Percentiles rank a stretch among this genome's conserved stretches.
Evolutionary conservation across 1,140 invertebrate genomes (phyloP).

Genomic region (Bilobella aurantiaca): DNA sequence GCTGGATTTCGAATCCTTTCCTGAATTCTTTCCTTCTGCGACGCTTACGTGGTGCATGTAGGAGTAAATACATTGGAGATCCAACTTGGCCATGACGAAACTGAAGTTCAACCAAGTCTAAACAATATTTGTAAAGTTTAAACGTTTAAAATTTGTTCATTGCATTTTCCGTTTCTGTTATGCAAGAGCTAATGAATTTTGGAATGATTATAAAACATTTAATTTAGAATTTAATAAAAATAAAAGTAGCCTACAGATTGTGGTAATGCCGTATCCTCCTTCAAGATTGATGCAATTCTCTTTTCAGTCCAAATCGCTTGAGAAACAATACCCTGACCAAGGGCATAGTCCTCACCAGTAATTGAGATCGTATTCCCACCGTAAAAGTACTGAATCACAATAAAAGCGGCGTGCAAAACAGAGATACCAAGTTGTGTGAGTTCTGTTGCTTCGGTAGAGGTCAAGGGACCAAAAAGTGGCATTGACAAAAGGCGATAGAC

Average conservation of each 20-base stretch:
- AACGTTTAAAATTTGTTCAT: too few relatives aligned
- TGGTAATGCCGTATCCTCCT: slow-evolving; percentile 26
- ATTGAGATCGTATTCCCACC: neutral
- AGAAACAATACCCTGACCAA: slow-evolving; percentile 23
- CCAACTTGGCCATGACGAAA: slow-evolving; percentile 22
- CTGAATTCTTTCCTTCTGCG: neutral
- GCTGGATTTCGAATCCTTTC: slow-evolving; percentile 8
- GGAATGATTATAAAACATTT: neutral
- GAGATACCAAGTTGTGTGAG: slow-evolving; percentile 19
- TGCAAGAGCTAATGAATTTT: too few relatives aligned
- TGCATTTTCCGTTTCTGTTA: too few relatives aligned
- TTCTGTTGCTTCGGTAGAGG: slow-evolving; percentile 21
- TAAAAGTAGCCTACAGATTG: slow-evolving; percentile 20
- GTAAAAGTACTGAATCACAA: slow-evolving; percentile 24
- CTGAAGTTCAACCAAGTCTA: slow-evolving; percentile 32
- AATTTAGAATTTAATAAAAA: neutral
- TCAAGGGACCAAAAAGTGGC: slow-evolving; percentile 20
- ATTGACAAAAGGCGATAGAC: slow-evolving; percentile 27
- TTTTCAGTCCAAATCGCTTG: slow-evolving; percentile 32
- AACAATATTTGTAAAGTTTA: slow-evolving; percentile 10
- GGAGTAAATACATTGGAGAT: slow-evolving; percentile 21
- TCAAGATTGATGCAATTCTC: slow-evolving; percentile 23
- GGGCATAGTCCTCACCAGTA: slow-evolving; percentile 18
- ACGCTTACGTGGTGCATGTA: slow-evolving; percentile 29
- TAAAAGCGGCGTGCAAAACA: slow-evolving; percentile 23